A percentile compares a stretch with the other conserved stretches of the same genome.
Conservation (phyloP, 2,888 invertebrate genomes). For the Pseudoips prasinana region DNA sequence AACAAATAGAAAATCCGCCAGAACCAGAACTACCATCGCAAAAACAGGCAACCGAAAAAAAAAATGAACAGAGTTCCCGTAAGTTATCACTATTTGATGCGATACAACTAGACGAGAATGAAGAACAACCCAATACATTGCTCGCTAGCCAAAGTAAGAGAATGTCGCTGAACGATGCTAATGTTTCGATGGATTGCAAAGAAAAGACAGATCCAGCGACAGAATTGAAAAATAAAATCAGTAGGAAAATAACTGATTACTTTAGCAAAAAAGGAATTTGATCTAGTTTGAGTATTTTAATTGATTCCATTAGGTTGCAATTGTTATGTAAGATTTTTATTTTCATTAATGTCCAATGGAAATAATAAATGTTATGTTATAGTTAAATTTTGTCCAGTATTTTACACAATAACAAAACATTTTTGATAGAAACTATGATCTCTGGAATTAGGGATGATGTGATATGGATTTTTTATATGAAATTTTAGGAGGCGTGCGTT, state of each 20-base stretch:
- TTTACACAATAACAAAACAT: no score
- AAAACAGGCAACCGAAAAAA: conserved; percentile 1
- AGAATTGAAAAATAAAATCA: conserved; percentile 56
- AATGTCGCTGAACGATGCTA: conserved; percentile 9
- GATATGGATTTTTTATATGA: no score
- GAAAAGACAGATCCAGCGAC: conserved; percentile 38
- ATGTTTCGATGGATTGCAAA: conserved; percentile 23
- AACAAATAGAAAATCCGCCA: conserved; percentile 32
- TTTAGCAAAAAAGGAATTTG: conserved; percentile 58
- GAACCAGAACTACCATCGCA: no score
- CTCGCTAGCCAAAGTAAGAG: conserved; percentile 24
- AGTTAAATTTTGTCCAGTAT: no score
- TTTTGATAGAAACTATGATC: no score
- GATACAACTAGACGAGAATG: conserved; percentile 18
- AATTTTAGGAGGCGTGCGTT: no score
- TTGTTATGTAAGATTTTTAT: no score
- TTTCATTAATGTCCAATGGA: no score
- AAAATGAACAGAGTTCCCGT: conserved; percentile 1
- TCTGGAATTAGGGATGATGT: no score
- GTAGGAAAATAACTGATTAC: conserved; percentile 70
- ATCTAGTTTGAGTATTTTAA: conserved; percentile 19
- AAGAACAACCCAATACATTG: conserved; percentile 34
- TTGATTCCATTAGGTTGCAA: background rate
- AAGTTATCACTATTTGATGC: conserved; percentile 25
- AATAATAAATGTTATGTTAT: no score